These are phyloP conservation scores for Heptranchias perlo DNA, from an alignment of 2,113 vertebrate genomes.

Conservation along the genomic window DNA sequence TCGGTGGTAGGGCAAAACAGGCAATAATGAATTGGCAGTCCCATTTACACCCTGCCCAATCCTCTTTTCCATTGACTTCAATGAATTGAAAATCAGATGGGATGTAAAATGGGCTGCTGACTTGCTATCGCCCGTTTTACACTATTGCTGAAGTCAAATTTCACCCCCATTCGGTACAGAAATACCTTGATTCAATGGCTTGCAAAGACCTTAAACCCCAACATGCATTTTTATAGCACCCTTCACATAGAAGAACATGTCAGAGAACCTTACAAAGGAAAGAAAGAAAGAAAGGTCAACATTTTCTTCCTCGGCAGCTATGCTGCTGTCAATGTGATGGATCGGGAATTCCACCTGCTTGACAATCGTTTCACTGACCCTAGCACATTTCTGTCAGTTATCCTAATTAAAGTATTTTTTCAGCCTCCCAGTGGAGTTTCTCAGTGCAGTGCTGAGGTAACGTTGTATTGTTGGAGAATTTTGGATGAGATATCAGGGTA, in stretches of 20 bases:
- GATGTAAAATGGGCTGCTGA: background rate
- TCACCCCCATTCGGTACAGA: background rate
- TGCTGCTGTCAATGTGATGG: background rate
- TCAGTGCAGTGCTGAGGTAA: background rate
- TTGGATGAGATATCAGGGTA: background rate
- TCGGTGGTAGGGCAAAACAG: background rate
- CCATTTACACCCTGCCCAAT: background rate
- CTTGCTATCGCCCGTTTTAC: background rate
- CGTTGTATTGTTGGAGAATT: background rate
- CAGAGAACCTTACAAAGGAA: background rate
- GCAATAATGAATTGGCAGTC: background rate
- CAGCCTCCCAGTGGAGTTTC: background rate
- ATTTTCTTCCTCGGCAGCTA: background rate
- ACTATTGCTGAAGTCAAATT: background rate
- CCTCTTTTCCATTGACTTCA: background rate
- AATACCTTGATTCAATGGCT: background rate
- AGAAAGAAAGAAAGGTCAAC: background rate
- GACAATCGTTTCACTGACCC: background rate
- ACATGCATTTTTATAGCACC: background rate
- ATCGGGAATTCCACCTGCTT: background rate
- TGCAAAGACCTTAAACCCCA: background rate
- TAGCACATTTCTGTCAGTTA: background rate
- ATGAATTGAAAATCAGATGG: background rate
- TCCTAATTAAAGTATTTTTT: background rate
- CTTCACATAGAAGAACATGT: background rate